Base-by-base conservation (phyloP, 1,140 invertebrate species). In the Bombus pascuorum region DNA sequence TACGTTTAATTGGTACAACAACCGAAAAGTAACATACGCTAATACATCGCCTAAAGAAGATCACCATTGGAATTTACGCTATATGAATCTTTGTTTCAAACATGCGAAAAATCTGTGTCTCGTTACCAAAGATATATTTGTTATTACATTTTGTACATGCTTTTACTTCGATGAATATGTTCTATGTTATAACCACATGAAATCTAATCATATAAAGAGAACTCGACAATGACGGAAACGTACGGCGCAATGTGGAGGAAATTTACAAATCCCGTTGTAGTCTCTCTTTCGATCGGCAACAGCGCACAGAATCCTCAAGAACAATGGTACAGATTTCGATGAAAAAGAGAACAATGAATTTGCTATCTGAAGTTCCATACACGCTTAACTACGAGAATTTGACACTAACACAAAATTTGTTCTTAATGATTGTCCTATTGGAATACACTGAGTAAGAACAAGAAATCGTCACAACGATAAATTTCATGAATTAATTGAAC, bases 361-460 rank as follows among this genome's bases (percentile, higher is more conserved):
- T 22, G 13, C 59, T 68, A 73, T 32, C 57, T 37, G 71, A 42
- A 78, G 2, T 78, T 32, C 2, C n/a, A 65, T 3, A 65, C 25
- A 65, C 9, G 75, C 9, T 65, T 3, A 65, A 9, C 39, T 65
- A 44, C 34, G 13, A 75, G 22, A 76, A 76, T 59, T 75, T 83
- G 42, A 62, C 47, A 62, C 84, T 57, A 86, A 89, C 34, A 47
- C 57, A 84, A 90, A 89, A 65, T 44, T 85, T 75, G 57, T 71
- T 85, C 83, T 18, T 81, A 28, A n/a, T 91, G 91, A 90, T 91
- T 91, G 91, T 91, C 87, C 91, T 91, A 92, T 87, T 71, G 78
- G 68, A 81, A 81, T 86, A 72, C 71, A 66, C 78, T 82, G 65
- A 32, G 37, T 59, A 87, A 53, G 85, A 77, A 71, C 68, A 72